These are phyloP conservation scores for Chironomus tepperi DNA, from an alignment of 1,140 invertebrate genomes.

Conservation along the genomic window DNA sequence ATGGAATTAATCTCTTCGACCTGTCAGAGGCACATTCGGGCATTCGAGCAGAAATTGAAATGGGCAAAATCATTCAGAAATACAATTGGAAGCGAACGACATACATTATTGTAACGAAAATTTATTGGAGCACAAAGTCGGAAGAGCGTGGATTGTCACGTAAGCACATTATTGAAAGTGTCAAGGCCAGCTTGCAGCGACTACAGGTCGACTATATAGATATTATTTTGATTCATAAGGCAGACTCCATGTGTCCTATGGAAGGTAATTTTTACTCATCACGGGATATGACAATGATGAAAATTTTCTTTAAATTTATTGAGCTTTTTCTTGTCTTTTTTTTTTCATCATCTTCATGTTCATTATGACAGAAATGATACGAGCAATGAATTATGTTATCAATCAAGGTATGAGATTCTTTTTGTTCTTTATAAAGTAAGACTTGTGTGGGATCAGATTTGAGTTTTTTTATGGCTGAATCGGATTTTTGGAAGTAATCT, in stretches of 20 bases:
- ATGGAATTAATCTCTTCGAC: conserved; percentile 94
- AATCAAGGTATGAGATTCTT: conserved; percentile 44
- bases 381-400: conserved; percentile 84
- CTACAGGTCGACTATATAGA: conserved; percentile 92
- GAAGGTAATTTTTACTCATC: conserved; percentile 60
- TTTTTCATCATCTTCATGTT: background rate
- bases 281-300: no score
- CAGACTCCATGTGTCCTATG: conserved; percentile 93
- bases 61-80: conserved; percentile 85
- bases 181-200: conserved; percentile 75
- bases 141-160: conserved; percentile 89
- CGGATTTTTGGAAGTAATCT: no score
- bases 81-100: conserved; percentile 83
- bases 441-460: no score
- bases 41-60: conserved; percentile 71
- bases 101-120: conserved; percentile 89
- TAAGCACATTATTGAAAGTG: conserved; percentile 93
- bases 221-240: conserved; percentile 90
- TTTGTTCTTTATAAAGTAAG: no score
- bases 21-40: conserved; percentile 89
- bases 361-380: conserved; percentile 69
- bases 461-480: no score
- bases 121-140: conserved; percentile 95
- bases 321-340: background rate
- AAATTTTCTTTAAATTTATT: conserved; percentile 27